Percentiles rank a stretch among this genome's conserved stretches.
Evolutionary conservation across 2,888 invertebrate genomes (phyloP).

Genomic region (Pammene fasciana): DNA sequence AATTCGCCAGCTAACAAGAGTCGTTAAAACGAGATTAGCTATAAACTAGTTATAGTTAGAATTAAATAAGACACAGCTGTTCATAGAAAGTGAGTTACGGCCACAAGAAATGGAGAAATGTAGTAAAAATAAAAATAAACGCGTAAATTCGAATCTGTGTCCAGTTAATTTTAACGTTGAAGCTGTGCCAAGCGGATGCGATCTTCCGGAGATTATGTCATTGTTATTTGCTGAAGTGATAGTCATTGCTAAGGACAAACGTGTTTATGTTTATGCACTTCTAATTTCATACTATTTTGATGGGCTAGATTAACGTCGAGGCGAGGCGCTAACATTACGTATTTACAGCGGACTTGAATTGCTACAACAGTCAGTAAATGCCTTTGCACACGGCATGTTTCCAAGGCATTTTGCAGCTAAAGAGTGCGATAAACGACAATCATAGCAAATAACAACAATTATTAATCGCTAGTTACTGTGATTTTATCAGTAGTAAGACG

Average conservation of each 20-base stretch:
- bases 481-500: slow-evolving; percentile 38
- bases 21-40: slow-evolving; percentile 9
- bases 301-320: background rate
- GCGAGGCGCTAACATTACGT: background rate
- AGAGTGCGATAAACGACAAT: slow-evolving; percentile 33
- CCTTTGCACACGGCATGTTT: slow-evolving; percentile 11
- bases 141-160: slow-evolving; percentile 58
- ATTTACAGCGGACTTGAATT: slow-evolving; percentile 9
- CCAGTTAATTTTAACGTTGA: slow-evolving; percentile 63
- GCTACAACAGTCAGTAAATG: slow-evolving; percentile 13
- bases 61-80: slow-evolving; percentile 30
- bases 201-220: slow-evolving; percentile 77
- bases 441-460: slow-evolving; percentile 40
- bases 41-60: slow-evolving; percentile 25
- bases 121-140: slow-evolving; percentile 60
- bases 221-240: slow-evolving; percentile 45
- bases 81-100: slow-evolving; percentile 44
- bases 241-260: slow-evolving; percentile 40
- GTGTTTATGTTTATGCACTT: slow-evolving; percentile 10
- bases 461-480: slow-evolving; percentile 34
- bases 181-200: slow-evolving; percentile 75
- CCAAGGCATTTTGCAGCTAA: slow-evolving; percentile 24
- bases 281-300: background rate
- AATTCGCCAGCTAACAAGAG: slow-evolving; percentile 2
- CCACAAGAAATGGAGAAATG: slow-evolving; percentile 49